These are phyloP conservation scores for Lacerta viridis DNA, from an alignment of 2,797 vertebrate species.

Conservation along the genomic window DNA sequence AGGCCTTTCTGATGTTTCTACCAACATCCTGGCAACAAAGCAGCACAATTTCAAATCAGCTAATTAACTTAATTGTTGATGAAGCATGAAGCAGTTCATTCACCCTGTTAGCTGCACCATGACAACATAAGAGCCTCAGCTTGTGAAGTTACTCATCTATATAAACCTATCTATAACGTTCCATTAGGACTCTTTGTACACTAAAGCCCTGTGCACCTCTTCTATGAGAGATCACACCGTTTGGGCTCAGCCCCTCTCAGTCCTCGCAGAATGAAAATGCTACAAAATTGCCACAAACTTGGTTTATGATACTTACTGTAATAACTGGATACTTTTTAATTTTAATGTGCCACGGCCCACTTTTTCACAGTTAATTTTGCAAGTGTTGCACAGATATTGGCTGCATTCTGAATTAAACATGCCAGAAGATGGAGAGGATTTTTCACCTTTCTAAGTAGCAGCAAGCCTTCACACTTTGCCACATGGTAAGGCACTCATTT, in stretches of 20 bases:
- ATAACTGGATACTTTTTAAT: conserved; percentile 37
- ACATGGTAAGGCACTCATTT: not conserved
- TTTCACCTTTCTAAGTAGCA: not conserved
- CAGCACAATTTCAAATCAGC: conserved; percentile 99
- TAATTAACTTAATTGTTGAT: conserved; percentile 99
- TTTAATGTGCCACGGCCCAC: conserved; percentile 42
- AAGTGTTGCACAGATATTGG: not conserved
- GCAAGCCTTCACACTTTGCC: not conserved
- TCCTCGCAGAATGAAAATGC: conserved; percentile 39
- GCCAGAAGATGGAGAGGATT: not conserved
- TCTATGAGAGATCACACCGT: conserved; percentile 66
- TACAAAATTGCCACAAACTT: conserved; percentile 9
- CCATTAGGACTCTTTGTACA: conserved; percentile 77
- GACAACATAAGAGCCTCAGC: conserved; percentile 93
- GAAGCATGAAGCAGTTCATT: conserved; percentile 99
- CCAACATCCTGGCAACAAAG: conserved; percentile 99
- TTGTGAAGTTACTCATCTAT: conserved; percentile 91
- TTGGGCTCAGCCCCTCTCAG: conserved; percentile 32
- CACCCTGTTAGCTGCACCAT: conserved; percentile 96
- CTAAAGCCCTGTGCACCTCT: conserved; percentile 53
- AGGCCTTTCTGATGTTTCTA: conserved; percentile 97
- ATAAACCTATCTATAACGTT: conserved; percentile 89
- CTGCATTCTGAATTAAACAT: not conserved
- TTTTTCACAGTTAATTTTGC: conserved; percentile 18
- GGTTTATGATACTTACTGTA: not conserved